These are phyloP conservation scores for Drosophila rellima DNA, from an alignment of 2,888 invertebrate genomes.

Conservation along the genomic window DNA sequence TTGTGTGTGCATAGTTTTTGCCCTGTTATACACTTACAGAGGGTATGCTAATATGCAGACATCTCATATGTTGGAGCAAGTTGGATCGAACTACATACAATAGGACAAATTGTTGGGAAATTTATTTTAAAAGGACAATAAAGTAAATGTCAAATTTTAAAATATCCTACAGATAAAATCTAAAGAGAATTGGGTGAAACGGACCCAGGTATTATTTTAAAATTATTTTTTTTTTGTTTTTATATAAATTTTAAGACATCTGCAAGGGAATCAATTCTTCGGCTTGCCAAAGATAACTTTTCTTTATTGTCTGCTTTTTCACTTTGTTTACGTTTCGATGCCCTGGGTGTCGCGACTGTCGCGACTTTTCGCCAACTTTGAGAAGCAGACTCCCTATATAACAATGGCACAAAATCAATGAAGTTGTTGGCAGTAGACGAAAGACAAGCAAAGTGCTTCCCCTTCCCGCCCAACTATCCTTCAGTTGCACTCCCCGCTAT, in stretches of 20 bases:
- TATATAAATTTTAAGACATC: neutral
- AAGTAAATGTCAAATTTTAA: too few relatives aligned
- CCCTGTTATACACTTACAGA: neutral
- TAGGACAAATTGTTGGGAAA: too few relatives aligned
- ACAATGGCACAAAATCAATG: conserved; percentile 76
- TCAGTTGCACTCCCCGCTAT: conserved; percentile 15
- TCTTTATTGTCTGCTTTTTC: conserved; percentile 22
- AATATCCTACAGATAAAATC: too few relatives aligned
- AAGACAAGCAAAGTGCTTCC: conserved; percentile 26
- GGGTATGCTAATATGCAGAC: neutral
- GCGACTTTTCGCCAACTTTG: conserved; percentile 40
- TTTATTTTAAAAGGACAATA: too few relatives aligned
- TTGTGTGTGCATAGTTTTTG: conserved; percentile 11
- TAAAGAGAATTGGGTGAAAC: too few relatives aligned
- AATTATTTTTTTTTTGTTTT: too few relatives aligned
- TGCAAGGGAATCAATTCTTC: neutral
- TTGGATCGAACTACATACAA: too few relatives aligned
- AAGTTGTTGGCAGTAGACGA: conserved; percentile 49
- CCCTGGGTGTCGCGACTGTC: conserved; percentile 40
- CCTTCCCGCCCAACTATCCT: neutral
- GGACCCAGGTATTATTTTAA: too few relatives aligned
- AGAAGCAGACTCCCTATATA: conserved; percentile 35
- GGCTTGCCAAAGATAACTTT: too few relatives aligned
- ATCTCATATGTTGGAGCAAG: too few relatives aligned
- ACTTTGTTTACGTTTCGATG: conserved; percentile 50